A percentile compares a stretch with the other conserved stretches of the same genome.
These are phyloP conservation scores for Amphipyra tragopoginis DNA, from an alignment of 2,888 invertebrate genomes.

Conservation along the genomic window DNA sequence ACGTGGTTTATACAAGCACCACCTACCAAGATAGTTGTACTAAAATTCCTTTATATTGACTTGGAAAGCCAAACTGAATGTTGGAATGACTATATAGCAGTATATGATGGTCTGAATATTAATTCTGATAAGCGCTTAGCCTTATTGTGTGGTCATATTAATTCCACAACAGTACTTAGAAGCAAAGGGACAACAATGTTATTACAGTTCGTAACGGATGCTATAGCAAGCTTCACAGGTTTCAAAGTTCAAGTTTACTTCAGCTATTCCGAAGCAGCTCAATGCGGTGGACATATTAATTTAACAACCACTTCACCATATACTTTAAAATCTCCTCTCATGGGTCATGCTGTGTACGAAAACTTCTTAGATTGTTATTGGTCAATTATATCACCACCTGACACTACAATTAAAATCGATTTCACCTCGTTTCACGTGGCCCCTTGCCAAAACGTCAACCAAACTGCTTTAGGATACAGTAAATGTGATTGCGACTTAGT, in stretches of 20 bases:
- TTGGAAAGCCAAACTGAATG: conserved; percentile 88
- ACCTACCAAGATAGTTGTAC: conserved; percentile 89
- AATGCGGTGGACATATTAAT: conserved; percentile 93
- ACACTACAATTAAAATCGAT: conserved; percentile 91
- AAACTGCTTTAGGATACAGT: conserved; percentile 75
- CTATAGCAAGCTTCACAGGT: conserved; percentile 81
- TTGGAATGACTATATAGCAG: conserved; percentile 89
- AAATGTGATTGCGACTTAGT: conserved; percentile 93
- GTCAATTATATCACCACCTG: conserved; percentile 90
- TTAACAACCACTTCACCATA: conserved; percentile 79
- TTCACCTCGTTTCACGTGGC: conserved; percentile 89
- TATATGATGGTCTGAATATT: conserved; percentile 86
- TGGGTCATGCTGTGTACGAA: conserved; percentile 88
- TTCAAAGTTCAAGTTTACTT: conserved; percentile 91
- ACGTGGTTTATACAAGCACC: conserved; percentile 95
- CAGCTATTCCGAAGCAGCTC: conserved; percentile 85
- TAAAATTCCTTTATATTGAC: conserved; percentile 91
- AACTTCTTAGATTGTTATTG: conserved; percentile 94
- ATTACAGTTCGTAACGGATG: conserved; percentile 86
- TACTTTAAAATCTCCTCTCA: conserved; percentile 79
- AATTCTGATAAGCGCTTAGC: conserved; percentile 84
- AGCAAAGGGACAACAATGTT: conserved; percentile 90
- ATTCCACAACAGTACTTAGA: conserved; percentile 88
- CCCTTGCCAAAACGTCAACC: conserved; percentile 78
- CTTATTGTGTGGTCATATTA: conserved; percentile 92